Percentiles rank a stretch among this genome's conserved stretches.
Evolutionary conservation across 2,888 invertebrate genomes (phyloP).

Genomic region (Caenorhabditis panamensis): DNA sequence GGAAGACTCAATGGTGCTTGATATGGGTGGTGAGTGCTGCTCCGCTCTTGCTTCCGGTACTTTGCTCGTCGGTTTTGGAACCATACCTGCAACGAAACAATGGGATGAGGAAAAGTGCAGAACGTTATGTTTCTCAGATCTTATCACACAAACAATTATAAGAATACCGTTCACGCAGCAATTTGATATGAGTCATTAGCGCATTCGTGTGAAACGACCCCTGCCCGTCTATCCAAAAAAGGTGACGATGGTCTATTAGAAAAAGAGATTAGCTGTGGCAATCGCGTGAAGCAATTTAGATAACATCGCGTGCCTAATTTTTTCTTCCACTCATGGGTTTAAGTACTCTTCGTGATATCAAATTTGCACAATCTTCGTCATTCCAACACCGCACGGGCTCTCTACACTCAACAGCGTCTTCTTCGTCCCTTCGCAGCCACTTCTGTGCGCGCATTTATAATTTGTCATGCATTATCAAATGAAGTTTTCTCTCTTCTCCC

Average conservation of each 20-base stretch:
- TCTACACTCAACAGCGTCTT: neutral
- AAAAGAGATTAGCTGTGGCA: slow-evolving; percentile 26
- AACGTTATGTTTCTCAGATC: neutral
- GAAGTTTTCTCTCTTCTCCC: slow-evolving; percentile 20
- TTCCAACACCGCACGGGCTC: slow-evolving; percentile 13
- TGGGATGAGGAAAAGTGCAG: too few species aligned
- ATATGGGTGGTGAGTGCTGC: slow-evolving; percentile 65
- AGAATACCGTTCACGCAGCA: neutral
- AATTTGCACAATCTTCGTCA: slow-evolving; percentile 55
- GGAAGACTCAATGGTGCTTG: slow-evolving; percentile 56
- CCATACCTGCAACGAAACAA: slow-evolving; percentile 72
- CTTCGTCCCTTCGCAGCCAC: slow-evolving; percentile 6
- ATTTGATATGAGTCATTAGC: slow-evolving; percentile 36
- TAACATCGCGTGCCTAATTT: slow-evolving; percentile 61
- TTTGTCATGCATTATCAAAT: slow-evolving; percentile 56
- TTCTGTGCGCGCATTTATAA: slow-evolving; percentile 41
- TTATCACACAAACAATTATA: neutral
- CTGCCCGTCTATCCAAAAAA: neutral
- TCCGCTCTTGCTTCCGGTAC: slow-evolving; percentile 74
- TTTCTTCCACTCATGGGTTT: slow-evolving; percentile 26
- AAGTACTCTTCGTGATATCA: slow-evolving; percentile 55
- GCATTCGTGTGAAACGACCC: slow-evolving; percentile 11
- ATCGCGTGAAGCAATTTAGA: slow-evolving; percentile 66
- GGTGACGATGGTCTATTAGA: slow-evolving; percentile 46
- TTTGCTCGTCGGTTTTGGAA: slow-evolving; percentile 80